Conservation (phyloP, 2,888 invertebrate species). For the Myopa tessellatipennis region DNA sequence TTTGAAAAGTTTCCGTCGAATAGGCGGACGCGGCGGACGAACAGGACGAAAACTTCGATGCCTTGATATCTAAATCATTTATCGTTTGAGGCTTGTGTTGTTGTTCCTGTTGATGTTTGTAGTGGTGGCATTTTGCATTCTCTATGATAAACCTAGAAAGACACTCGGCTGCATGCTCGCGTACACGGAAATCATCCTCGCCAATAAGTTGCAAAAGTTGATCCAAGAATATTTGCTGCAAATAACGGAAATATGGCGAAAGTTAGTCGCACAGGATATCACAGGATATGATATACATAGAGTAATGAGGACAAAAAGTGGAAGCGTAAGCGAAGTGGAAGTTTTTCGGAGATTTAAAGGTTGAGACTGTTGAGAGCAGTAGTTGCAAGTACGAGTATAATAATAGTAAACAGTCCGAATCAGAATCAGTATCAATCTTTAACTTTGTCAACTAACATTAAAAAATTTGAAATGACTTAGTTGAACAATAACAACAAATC, state of each 20-base stretch:
- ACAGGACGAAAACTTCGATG: constrained; percentile 36
- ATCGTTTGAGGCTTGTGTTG: constrained; percentile 45
- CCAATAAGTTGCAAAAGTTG: constrained; percentile 67
- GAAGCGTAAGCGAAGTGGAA: not conserved
- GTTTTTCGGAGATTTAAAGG: not conserved
- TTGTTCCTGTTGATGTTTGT: constrained; percentile 45
- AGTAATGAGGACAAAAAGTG: constrained; percentile 20
- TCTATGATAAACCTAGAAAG: constrained; percentile 66
- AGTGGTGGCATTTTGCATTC: constrained; percentile 56
- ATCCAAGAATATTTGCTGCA: constrained; percentile 63
- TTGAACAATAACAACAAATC: too few relatives aligned
- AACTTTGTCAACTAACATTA: too few relatives aligned
- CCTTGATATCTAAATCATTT: constrained; percentile 1
- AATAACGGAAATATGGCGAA: constrained; percentile 22
- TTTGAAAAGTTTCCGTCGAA: constrained; percentile 59
- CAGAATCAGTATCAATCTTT: too few relatives aligned
- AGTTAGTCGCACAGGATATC: constrained; percentile 10
- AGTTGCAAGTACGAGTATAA: too few relatives aligned
- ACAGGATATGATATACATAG: not conserved
- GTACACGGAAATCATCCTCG: constrained; percentile 68
- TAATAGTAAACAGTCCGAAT: too few relatives aligned
- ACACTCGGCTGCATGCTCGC: constrained; percentile 65
- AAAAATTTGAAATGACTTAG: too few relatives aligned
- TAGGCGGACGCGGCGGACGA: constrained; percentile 24
- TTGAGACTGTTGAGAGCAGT: not conserved